Percentiles rank a stretch among this genome's conserved stretches.
Evolutionary conservation across 2,113 vertebrate genomes (phyloP).

Genomic region (Arvicanthis niloticus): DNA sequence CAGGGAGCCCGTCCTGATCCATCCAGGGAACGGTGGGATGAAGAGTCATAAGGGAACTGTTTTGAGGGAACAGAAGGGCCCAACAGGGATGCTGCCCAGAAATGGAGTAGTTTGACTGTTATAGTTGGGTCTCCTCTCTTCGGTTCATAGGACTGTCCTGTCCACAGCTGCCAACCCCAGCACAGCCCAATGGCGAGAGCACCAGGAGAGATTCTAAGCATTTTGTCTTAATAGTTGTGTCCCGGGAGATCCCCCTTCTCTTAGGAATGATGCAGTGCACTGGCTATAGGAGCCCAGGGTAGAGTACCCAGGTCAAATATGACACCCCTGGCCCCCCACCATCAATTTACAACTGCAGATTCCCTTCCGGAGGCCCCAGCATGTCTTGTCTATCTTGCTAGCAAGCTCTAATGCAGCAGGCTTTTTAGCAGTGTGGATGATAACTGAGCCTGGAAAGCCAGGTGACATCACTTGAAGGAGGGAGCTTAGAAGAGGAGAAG

Average conservation of each 20-base stretch:
- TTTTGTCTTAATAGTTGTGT: not conserved
- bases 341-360: not conserved
- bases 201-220: not conserved
- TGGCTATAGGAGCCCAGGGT: not conserved
- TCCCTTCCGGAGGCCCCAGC: not conserved
- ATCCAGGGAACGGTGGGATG: not conserved
- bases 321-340: not conserved
- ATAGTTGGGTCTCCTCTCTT: not conserved
- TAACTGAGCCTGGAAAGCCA: not conserved
- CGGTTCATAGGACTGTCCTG: not conserved
- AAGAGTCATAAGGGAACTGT: not conserved
- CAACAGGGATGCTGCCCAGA: not conserved
- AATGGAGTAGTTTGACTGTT: not conserved
- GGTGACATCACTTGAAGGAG: not conserved
- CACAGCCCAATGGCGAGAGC: not conserved
- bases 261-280: not conserved
- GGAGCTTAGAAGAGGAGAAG: not conserved
- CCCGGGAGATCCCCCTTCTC: not conserved
- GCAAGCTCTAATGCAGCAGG: not conserved
- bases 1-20: not conserved
- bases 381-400: not conserved
- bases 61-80: not conserved
- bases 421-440: not conserved
- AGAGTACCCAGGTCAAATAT: not conserved
- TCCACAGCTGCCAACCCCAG: not conserved